Conservation (phyloP, 2,888 invertebrate genomes). For the Nephrotoma guestfalica region DNA sequence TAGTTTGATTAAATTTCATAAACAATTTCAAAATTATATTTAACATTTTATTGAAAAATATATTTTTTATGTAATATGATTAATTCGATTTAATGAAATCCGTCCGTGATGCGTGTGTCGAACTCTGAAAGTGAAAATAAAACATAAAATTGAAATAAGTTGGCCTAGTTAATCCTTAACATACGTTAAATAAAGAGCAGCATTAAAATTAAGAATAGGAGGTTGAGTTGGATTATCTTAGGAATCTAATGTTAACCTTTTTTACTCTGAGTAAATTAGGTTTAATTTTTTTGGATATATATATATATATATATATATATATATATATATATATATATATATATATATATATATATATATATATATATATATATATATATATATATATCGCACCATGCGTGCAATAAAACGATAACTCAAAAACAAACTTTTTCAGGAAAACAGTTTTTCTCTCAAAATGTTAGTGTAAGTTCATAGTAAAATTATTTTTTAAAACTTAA, state of each 20-base stretch:
- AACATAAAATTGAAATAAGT: neutral
- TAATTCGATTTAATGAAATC: neutral
- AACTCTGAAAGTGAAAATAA: neutral
- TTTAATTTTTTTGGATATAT: neutral
- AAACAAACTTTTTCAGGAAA: no score
- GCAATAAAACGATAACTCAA: no score
- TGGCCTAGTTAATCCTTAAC: neutral
- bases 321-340: no score
- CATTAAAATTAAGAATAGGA: neutral
- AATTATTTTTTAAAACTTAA: no score
- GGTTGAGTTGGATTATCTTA: neutral
- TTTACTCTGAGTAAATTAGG: neutral
- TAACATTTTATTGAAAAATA: neutral
- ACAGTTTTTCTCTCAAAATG: no score
- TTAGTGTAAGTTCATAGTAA: no score
- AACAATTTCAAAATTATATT: neutral
- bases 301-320: no score
- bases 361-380: no score
- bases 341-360: no score
- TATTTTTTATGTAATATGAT: neutral
- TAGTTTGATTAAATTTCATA: neutral
- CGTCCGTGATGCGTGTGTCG: neutral
- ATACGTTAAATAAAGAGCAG: neutral
- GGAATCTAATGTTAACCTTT: neutral
- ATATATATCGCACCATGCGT: no score